Percentiles rank a stretch among this genome's conserved stretches.
These are phyloP conservation scores for Microctonus hyperodae DNA, from an alignment of 2,888 invertebrate genomes.

Conservation along the genomic window DNA sequence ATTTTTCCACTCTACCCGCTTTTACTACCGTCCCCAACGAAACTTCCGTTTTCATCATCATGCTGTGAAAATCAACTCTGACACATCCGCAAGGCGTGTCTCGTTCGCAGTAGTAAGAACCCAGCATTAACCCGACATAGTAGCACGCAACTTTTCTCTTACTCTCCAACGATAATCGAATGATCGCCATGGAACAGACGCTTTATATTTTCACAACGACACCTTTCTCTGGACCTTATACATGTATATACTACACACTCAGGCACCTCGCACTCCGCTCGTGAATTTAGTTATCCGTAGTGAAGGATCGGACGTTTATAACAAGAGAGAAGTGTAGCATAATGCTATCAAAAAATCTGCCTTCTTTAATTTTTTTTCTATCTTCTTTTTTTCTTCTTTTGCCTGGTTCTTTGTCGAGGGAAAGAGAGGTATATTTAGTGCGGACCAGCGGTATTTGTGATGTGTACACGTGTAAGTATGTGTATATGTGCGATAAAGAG, in stretches of 20 bases:
- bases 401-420: slow-evolving; percentile 5
- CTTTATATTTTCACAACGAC: slow-evolving; percentile 33
- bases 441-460: slow-evolving; percentile 29
- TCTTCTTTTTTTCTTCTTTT: not conserved
- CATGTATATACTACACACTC: not conserved
- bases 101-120: slow-evolving; percentile 12
- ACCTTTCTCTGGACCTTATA: slow-evolving; percentile 28
- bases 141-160: slow-evolving; percentile 35
- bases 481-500: slow-evolving; percentile 33
- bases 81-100: slow-evolving; percentile 9
- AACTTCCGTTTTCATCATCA: slow-evolving; percentile 21
- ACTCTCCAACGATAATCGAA: slow-evolving; percentile 35
- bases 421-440: slow-evolving; percentile 24
- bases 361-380: too few species aligned
- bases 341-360: slow-evolving; percentile 41
- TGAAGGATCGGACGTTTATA: slow-evolving; percentile 8
- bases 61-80: slow-evolving; percentile 19
- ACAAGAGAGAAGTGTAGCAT: slow-evolving; percentile 21
- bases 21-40: not conserved
- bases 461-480: too few species aligned
- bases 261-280: not conserved
- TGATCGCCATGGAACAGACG: slow-evolving; percentile 32
- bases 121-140: slow-evolving; percentile 5
- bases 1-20: not conserved
- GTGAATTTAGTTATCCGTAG: slow-evolving; percentile 35